These are phyloP conservation scores for Tautogolabrus adspersus DNA, from an alignment of 2,113 vertebrate genomes.

Conservation along the genomic window DNA sequence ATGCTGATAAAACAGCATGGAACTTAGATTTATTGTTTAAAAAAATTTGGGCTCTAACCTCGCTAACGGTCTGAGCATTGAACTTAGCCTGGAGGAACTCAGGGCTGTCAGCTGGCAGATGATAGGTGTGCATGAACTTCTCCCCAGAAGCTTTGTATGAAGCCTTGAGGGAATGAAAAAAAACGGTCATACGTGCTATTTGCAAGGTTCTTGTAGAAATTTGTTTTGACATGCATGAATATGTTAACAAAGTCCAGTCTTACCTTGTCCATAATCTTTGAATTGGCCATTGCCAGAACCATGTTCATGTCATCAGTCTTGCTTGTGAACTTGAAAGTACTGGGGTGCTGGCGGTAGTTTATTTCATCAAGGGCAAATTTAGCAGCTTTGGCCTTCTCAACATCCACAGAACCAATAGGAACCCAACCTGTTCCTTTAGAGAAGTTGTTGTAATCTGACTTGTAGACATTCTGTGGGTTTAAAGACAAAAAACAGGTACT, in stretches of 20 bases:
- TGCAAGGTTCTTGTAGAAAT: neutral
- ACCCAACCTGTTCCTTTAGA: constrained; percentile 90
- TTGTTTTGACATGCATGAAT: neutral
- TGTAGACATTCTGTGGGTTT: constrained; percentile 87
- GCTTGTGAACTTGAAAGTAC: constrained; percentile 90
- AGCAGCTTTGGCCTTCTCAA: constrained; percentile 88
- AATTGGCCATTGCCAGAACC: constrained; percentile 89
- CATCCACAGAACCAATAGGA: constrained; percentile 89
- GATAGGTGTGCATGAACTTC: constrained; percentile 89
- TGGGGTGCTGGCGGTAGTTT: constrained; percentile 84
- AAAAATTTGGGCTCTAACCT: constrained; percentile 81
- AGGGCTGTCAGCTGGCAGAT: constrained; percentile 87
- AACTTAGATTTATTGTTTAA: no score
- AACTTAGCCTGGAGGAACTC: constrained; percentile 93
- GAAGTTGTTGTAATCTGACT: constrained; percentile 88
- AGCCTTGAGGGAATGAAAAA: constrained; percentile 75
- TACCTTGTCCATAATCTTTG: constrained; percentile 87
- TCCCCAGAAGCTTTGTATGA: constrained; percentile 93
- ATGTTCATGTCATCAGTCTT: constrained; percentile 91
- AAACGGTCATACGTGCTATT: neutral
- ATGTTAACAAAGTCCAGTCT: constrained; percentile 6
- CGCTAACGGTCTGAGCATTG: constrained; percentile 91
- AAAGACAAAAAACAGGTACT: neutral
- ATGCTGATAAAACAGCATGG: neutral
- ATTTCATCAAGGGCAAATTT: constrained; percentile 85